These are phyloP conservation scores for Denticeps clupeoides DNA, from an alignment of 2,797 vertebrate species.

Conservation along the genomic window DNA sequence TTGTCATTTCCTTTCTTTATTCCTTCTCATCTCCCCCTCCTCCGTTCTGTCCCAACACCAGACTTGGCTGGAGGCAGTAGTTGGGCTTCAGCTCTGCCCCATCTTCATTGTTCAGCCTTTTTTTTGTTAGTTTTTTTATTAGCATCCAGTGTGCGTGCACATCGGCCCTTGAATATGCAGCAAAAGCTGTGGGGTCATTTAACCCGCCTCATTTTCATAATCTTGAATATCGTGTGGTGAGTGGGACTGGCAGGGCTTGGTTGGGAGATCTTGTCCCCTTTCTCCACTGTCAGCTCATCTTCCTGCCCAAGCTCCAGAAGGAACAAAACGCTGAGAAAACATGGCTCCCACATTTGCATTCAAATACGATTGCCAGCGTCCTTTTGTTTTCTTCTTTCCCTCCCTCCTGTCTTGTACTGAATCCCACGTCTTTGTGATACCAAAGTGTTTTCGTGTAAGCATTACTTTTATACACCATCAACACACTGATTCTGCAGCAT, in stretches of 20 bases:
- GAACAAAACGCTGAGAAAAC: slow-evolving; percentile 31
- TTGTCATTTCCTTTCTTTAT: background rate
- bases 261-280: slow-evolving; percentile 24
- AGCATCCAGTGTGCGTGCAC: slow-evolving; percentile 46
- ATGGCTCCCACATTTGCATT: slow-evolving; percentile 37
- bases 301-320: slow-evolving; percentile 9
- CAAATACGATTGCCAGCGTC: slow-evolving; percentile 12
- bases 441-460: no score
- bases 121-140: slow-evolving; percentile 50
- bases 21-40: background rate
- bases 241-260: slow-evolving; percentile 20
- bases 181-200: slow-evolving; percentile 54
- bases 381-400: slow-evolving; percentile 20
- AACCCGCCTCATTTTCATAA: slow-evolving; percentile 47
- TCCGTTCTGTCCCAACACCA: background rate
- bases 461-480: no score
- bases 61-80: no score
- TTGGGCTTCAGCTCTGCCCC: slow-evolving; percentile 13
- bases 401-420: slow-evolving; percentile 4
- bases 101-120: slow-evolving; percentile 23
- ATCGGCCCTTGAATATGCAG: slow-evolving; percentile 51
- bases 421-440: no score
- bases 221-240: slow-evolving; percentile 27
- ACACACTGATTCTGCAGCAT: no score
- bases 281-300: slow-evolving; percentile 16